Base-by-base conservation (phyloP, 1,140 invertebrate genomes). In the Heliconius eleuchia region DNA sequence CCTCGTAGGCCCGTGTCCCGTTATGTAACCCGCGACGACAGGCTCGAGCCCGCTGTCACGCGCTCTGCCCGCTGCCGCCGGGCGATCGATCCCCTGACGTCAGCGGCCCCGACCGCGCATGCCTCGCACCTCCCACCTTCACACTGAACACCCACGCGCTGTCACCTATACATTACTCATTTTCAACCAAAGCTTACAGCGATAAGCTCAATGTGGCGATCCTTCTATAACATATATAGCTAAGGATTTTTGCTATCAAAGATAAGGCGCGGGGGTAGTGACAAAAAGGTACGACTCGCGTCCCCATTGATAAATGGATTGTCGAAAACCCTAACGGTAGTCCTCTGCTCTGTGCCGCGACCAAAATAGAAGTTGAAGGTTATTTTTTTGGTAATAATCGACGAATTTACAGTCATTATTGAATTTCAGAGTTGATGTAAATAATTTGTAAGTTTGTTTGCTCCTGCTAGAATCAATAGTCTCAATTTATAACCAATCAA, bases 271-370 rank as follows among this genome's bases (percentile, higher is more conserved):
- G 77, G 70, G 73, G 76, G 34, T 80, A 27, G 78, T 80, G 81
- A 72, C 60, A 57, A 76, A 75, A 46, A 80, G 80, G 85, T 86
- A 91, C 83, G 70, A 79, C 80, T 86, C 80, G 74, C 74, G 52
- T 77, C 85, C 81, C 80, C 91, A 94, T 94, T 93, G 88, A 92
- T 87, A 89, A 88, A 90, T 91, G 90, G 87, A 92, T 94, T 90
- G 88, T 91, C 72, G 34, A 37, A 82, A 84, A 77, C 70, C 42
- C 76, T 80, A 85, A 81, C 82, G 73, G 78, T 74, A 66, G 55
- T 57, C 34, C 34, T 37, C 34, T 34, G 13, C n/a, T 37, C 27
- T 78, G 42, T 46, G 46, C 39, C 34, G 46, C 34, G 80, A 73
- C 73, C 76, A 85, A 87, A 83, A 85, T 88, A 85, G 80, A 66